Base-by-base conservation (phyloP, 2,888 invertebrate species). In the Biston betularia region DNA sequence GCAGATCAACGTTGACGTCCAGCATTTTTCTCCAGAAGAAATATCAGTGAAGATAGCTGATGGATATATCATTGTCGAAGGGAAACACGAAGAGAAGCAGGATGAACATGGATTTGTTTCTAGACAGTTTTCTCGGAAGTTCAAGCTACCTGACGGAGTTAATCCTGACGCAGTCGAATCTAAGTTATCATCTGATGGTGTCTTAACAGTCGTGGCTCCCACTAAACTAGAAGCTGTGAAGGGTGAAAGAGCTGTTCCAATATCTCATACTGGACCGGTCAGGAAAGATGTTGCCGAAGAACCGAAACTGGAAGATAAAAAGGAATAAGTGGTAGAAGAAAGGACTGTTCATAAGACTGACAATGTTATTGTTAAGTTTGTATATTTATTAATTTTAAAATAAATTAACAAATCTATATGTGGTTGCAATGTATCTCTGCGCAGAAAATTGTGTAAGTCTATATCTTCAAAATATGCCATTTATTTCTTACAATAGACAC, bases 11-110 rank as follows among this genome's bases (percentile, higher is more conserved):
- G 89, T 97, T 69, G 97, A 97, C 77, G 97, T 97, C 0, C 95
- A 96, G 68, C 96, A 97, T 75, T 97, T 97, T 77, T 91, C 95
- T 7, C 97, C 97, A 0, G 95, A 96, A 49, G 97, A 97, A 86
- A 95, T 97, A 40, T 94, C 95, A 0, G 97, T 97, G 0, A 97
- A 97, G 84, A 96, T 96, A 0, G 93, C 95, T 0, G 96, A 96
- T 64, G 95, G 96, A 53, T 94, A 86, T 54, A 94, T 97, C 9
- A 93, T 97, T 0, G 94, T 97, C 12, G 97, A 97, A 84, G 97
- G 96, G 0, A 96, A 96, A 80, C 97, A 97, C 78, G 96, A 97
- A 76, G 97, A 97, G 75, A 96, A 96, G 75, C 95, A 95, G 71
- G 97, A 97, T 74, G 95, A 96, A 44, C 96, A 96, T 76, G 97